Conservation (phyloP, 2,888 invertebrate genomes). For the Lathronympha strigana region DNA sequence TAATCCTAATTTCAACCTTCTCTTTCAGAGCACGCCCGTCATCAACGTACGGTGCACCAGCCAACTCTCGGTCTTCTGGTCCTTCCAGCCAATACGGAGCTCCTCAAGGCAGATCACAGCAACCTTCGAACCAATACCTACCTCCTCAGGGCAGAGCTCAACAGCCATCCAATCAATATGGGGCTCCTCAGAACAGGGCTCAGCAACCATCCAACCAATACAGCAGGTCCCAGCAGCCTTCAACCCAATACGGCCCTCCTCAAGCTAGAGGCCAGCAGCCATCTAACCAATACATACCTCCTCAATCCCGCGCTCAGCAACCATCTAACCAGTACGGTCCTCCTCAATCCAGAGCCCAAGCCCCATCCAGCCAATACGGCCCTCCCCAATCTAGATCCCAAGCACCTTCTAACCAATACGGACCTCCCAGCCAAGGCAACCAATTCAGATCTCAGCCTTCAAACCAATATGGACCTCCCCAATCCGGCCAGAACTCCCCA, state of each 20-base stretch:
- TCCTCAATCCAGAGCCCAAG: constrained; percentile 6
- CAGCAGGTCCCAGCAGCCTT: constrained; percentile 7
- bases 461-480: constrained; percentile 35
- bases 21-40: constrained; percentile 64
- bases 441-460: constrained; percentile 34
- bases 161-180: constrained; percentile 43
- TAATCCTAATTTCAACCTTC: background rate
- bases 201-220: constrained; percentile 24
- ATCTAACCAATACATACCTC: constrained; percentile 40
- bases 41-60: constrained; percentile 72
- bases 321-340: constrained; percentile 39
- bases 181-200: constrained; percentile 20
- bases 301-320: background rate
- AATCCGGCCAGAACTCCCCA: constrained; percentile 19
- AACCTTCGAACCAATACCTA: constrained; percentile 21
- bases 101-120: constrained; percentile 8
- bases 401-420: constrained; percentile 31
- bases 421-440: constrained; percentile 26
- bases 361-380: constrained; percentile 22
- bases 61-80: constrained; percentile 27
- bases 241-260: constrained; percentile 15
- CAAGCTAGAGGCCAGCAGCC: constrained; percentile 44
- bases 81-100: constrained; percentile 43
- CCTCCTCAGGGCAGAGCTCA: constrained; percentile 36
- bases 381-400: constrained; percentile 14